Evolutionary conservation across 2,888 invertebrate species (phyloP).

Genomic region (Suillia variegata): DNA sequence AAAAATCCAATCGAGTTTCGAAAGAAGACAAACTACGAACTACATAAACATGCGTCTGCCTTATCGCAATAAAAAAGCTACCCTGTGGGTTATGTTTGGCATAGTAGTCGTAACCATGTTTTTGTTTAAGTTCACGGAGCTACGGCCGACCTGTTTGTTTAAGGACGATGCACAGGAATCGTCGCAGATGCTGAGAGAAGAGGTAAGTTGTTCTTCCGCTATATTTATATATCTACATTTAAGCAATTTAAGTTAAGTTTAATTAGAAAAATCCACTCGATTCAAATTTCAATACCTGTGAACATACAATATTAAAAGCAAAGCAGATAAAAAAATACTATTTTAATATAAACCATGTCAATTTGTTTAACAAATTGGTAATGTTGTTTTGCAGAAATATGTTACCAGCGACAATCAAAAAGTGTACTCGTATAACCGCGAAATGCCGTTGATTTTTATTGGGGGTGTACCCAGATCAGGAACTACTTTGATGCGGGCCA

Average conservation of each 20-base stretch:
- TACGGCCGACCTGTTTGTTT: conserved; percentile 60
- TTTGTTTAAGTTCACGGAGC: conserved; percentile 60
- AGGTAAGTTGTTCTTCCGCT: conserved; percentile 47
- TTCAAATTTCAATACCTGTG: too few relatives aligned
- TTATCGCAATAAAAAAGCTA: conserved; percentile 58
- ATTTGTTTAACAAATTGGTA: too few relatives aligned
- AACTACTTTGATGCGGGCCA: conserved; percentile 95
- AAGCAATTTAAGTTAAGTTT: neutral
- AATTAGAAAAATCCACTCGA: too few relatives aligned
- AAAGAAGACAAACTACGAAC: neutral
- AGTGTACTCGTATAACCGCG: conserved; percentile 77
- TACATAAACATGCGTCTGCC: conserved; percentile 57
- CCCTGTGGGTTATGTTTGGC: conserved; percentile 58
- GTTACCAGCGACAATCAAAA: conserved; percentile 69
- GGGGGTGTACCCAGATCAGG: conserved; percentile 98
- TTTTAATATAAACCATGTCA: too few relatives aligned
- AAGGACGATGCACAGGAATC: conserved; percentile 50
- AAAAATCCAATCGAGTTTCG: too few relatives aligned
- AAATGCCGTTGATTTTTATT: conserved; percentile 94
- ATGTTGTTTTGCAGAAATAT: conserved; percentile 66
- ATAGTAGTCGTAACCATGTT: conserved; percentile 60
- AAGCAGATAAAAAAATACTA: too few relatives aligned
- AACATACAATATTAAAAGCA: too few relatives aligned
- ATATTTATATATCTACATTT: neutral
- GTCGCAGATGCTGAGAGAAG: conserved; percentile 55